Evolutionary conservation across 2,797 vertebrate genomes (phyloP).

Genomic region (Anguilla obscura): DNA sequence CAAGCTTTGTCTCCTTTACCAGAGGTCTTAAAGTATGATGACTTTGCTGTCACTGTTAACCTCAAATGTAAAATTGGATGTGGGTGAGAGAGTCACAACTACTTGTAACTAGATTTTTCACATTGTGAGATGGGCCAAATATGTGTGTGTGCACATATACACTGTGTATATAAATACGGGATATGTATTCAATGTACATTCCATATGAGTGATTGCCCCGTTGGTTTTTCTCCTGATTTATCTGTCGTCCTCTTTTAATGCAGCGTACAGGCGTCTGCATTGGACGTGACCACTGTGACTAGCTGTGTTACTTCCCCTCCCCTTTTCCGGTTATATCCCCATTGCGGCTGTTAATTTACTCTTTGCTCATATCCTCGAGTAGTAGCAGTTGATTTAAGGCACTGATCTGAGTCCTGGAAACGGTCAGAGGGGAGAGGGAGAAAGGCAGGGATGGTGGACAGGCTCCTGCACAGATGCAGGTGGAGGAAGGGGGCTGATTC

Average conservation of each 20-base stretch:
- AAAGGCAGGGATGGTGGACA: background rate
- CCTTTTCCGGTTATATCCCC: background rate
- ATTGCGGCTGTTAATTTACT: conserved; percentile 2
- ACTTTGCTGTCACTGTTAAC: background rate
- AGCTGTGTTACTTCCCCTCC: background rate
- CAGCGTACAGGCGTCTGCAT: background rate
- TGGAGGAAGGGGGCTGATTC: conserved; percentile 2
- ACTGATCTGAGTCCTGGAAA: background rate
- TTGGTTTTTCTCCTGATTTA: background rate
- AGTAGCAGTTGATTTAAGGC: background rate
- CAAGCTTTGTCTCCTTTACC: background rate
- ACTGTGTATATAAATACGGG: background rate
- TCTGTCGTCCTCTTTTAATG: background rate
- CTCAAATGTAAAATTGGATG: background rate
- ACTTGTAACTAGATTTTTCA: background rate
- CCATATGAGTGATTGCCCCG: background rate
- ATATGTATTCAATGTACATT: background rate
- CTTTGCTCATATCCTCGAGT: background rate
- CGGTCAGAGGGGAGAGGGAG: background rate
- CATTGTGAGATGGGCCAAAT: background rate
- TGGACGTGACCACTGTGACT: background rate
- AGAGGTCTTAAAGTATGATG: background rate
- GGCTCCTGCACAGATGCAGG: background rate
- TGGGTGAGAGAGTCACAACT: background rate
- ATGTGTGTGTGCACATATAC: background rate